A percentile compares a stretch with the other conserved stretches of the same genome.
Evolutionary conservation across 2,888 invertebrate species (phyloP).

Genomic region (Halictus quadricinctus): DNA sequence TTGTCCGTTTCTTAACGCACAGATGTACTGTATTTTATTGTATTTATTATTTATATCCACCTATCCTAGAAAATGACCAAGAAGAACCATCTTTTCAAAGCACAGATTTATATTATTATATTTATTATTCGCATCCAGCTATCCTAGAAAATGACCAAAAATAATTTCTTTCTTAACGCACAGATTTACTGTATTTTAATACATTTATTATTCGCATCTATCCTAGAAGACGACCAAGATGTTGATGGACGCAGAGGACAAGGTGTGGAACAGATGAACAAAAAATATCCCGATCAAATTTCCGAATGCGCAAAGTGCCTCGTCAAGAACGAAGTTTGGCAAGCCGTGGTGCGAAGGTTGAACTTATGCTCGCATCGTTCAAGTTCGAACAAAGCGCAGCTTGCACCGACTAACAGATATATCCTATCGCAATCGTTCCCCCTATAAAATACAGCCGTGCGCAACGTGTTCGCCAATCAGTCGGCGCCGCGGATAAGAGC

Average conservation of each 20-base stretch:
- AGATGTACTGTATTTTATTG: background rate
- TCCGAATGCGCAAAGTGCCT: background rate
- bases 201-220: too few species aligned
- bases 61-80: background rate
- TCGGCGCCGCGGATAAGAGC: conserved; percentile 33
- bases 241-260: background rate
- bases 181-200: too few species aligned
- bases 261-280: background rate
- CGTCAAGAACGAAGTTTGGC: background rate
- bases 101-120: too few species aligned
- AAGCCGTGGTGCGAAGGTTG: conserved; percentile 14
- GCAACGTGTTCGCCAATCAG: conserved; percentile 53
- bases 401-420: conserved; percentile 51
- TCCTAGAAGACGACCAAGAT: too few species aligned
- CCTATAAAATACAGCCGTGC: conserved; percentile 51
- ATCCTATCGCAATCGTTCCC: conserved; percentile 54
- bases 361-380: conserved; percentile 16
- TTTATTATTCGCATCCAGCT: too few species aligned
- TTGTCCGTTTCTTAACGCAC: background rate
- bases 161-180: too few species aligned
- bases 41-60: background rate
- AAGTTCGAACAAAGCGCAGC: conserved; percentile 23
- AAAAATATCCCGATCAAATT: background rate
- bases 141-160: too few species aligned
- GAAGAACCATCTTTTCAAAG: too few species aligned